Evolutionary conservation across 1,140 invertebrate species (phyloP), one percentile per base, ranked within the genome.

Genomic region (Zeugodacus cucurbitae): DNA sequence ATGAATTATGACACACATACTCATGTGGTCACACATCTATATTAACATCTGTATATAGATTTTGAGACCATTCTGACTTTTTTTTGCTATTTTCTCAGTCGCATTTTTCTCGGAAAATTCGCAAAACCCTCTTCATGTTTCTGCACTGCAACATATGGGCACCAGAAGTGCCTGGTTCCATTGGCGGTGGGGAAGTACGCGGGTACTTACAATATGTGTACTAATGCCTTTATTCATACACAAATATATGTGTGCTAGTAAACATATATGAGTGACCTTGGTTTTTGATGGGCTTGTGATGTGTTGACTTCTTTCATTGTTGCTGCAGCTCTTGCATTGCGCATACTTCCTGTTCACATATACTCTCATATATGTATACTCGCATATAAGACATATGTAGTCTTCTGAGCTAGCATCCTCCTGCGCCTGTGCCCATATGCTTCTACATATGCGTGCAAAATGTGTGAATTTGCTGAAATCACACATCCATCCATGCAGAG

Each of bases 401-500:
- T n/a, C n/a, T 54, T 54, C 64, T 34, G 17, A 32, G 34, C 32
- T 7, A 41, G 20, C 37, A 26, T 44, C 5, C 29, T 78, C 2
- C 29, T 78, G 70, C 32, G 37, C 37, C n/a, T 44, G n/a, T 82
- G 74, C 41, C 5, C 70, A 74, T 22, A 37, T 41, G 37, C 32
- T 0, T 34, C 10, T 32, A 41, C 85, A 86, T 86, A 41, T 86
- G 85, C 85, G 32, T 88, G 87, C 87, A 82, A 88, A 89, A 89
- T 90, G 90, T 91, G 90, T 91, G 87, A 90, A 90, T 90, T 89
- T 88, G 88, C 29, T 32, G 6, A 29, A 58, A 58, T 32, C 58
- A 22, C 85, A 86, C 85, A 54, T 86, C 48, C 82, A 4, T 32
- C 29, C 82, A n/a, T 59, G 8, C 85, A 41, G 44, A 3, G 22